phyloP scores from a whole-genome alignment of 1,140 invertebrate genomes.

The Tribolium madens region DNA sequence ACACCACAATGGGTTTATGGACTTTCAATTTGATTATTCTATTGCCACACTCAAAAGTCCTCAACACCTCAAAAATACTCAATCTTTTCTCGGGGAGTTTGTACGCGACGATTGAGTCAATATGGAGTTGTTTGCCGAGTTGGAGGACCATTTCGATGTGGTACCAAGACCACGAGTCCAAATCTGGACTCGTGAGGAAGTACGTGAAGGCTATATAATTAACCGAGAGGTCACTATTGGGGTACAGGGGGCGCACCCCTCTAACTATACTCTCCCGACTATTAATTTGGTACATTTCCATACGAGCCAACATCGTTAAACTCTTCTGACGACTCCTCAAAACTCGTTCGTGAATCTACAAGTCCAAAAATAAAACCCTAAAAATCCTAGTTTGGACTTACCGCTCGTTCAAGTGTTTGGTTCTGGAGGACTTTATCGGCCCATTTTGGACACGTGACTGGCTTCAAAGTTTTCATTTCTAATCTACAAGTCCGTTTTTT shows the following conservation, averaged over 20 bases:
- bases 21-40: constrained; percentile 42
- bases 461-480: not conserved
- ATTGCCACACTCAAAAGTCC: not conserved
- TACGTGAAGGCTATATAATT: constrained; percentile 2
- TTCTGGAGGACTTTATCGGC: not conserved
- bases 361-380: not conserved
- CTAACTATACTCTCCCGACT: not conserved
- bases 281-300: not conserved
- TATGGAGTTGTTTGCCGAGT: constrained; percentile 53
- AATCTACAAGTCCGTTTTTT: not conserved
- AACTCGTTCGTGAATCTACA: not conserved
- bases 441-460: not conserved
- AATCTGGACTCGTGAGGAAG: not conserved
- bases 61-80: constrained; percentile 1
- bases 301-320: not conserved
- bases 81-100: constrained; percentile 40
- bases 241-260: not conserved
- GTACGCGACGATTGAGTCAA: constrained; percentile 53
- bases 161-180: constrained; percentile 49
- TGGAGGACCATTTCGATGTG: constrained; percentile 56
- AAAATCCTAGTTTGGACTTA: not conserved
- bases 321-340: not conserved
- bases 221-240: not conserved
- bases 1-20: constrained; percentile 46
- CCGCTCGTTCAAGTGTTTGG: not conserved